phyloP scores from a whole-genome alignment of 2,888 invertebrate genomes.

The Plutella xylostella region DNA sequence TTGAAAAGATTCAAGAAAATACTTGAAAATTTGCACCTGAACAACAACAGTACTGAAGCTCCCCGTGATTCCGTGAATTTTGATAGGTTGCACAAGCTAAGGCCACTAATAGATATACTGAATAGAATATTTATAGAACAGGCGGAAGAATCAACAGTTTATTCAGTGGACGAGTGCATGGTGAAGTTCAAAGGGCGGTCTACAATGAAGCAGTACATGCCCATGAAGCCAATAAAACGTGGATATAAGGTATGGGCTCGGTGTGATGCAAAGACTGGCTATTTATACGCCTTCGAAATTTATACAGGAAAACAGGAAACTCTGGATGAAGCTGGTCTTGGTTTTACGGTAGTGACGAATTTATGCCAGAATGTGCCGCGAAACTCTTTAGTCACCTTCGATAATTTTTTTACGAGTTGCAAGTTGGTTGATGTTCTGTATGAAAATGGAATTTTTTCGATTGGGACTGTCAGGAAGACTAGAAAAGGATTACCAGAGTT shows the following conservation, averaged over 20 bases:
- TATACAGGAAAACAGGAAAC: slow-evolving; percentile 22
- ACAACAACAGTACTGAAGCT: slow-evolving; percentile 21
- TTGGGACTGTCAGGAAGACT: slow-evolving; percentile 24
- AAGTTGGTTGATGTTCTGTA: slow-evolving; percentile 19
- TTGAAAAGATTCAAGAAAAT: slow-evolving; percentile 24
- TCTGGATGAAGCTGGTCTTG: slow-evolving; percentile 19
- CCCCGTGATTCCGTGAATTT: slow-evolving; percentile 18
- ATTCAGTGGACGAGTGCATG: slow-evolving; percentile 24
- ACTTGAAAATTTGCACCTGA: slow-evolving; percentile 22
- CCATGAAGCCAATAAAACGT: slow-evolving; percentile 17
- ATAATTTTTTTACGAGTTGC: slow-evolving; percentile 9
- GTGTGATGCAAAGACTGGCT: slow-evolving; percentile 9
- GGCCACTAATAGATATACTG: slow-evolving; percentile 19
- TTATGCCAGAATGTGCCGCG: slow-evolving; percentile 5
- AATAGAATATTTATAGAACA: slow-evolving; percentile 19
- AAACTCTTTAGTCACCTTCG: slow-evolving; percentile 8
- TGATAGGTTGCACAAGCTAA: slow-evolving; percentile 23
- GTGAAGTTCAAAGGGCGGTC: slow-evolving; percentile 24
- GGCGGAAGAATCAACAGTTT: slow-evolving; percentile 15
- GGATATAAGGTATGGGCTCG: slow-evolving; percentile 12
- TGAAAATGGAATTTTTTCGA: slow-evolving; percentile 21
- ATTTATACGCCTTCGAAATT: slow-evolving; percentile 17
- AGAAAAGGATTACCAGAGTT: slow-evolving; percentile 23
- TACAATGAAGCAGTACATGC: slow-evolving; percentile 23
- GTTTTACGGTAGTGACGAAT: slow-evolving; percentile 18